Evolutionary conservation across 2,888 invertebrate genomes (phyloP).

Genomic region (Carpatolechia fugitivella): DNA sequence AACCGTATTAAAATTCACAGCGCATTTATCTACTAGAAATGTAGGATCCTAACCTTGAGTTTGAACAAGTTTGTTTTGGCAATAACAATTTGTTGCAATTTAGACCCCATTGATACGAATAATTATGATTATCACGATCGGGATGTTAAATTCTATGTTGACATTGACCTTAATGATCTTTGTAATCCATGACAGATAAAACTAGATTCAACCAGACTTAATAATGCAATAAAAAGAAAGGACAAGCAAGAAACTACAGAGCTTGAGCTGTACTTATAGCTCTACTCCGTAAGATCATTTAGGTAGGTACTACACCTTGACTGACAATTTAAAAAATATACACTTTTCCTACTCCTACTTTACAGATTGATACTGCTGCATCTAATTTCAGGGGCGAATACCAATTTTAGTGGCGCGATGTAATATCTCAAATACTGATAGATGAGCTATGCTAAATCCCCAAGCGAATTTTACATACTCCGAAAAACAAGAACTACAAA

Average conservation of each 20-base stretch:
- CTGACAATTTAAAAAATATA: too few relatives aligned
- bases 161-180: constrained; percentile 1
- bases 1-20: constrained; percentile 14
- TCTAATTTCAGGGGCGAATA: too few relatives aligned
- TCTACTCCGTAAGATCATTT: too few relatives aligned
- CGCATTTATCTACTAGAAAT: constrained; percentile 12
- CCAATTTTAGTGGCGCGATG: too few relatives aligned
- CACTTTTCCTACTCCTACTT: too few relatives aligned
- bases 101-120: constrained; percentile 4
- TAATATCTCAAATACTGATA: too few relatives aligned
- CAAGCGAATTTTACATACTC: neutral
- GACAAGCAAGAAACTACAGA: too few relatives aligned
- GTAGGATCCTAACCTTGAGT: constrained; percentile 17
- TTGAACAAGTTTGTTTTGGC: constrained; percentile 17
- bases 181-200: neutral
- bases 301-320: too few relatives aligned
- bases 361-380: too few relatives aligned
- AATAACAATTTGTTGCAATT: constrained; percentile 20
- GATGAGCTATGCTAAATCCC: too few relatives aligned
- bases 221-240: too few relatives aligned
- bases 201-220: neutral
- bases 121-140: neutral
- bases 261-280: too few relatives aligned
- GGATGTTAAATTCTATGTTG: neutral
- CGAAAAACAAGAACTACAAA: neutral